Percentiles rank a stretch among this genome's conserved stretches.
phyloP scores from a whole-genome alignment of 2,113 vertebrate species.

The Bagarius yarrelli region DNA sequence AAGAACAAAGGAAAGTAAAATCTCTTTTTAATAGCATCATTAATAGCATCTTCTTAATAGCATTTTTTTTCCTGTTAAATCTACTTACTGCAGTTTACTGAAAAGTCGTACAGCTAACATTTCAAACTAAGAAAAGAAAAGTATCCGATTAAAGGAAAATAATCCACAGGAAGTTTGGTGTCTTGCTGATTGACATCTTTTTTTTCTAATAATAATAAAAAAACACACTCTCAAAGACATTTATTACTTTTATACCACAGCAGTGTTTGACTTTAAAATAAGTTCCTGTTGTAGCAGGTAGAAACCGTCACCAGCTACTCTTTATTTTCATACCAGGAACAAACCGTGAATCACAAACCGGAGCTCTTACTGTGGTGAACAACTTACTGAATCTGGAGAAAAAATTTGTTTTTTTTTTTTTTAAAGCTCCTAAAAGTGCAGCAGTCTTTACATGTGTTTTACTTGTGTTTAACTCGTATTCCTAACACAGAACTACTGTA shows the following conservation, averaged over 20 bases:
- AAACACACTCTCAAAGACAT: not conserved
- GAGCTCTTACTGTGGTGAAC: not conserved
- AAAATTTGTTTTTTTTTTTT: too few species aligned
- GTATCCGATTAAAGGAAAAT: not conserved
- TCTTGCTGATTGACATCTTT: not conserved
- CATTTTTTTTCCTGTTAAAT: too few species aligned
- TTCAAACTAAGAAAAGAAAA: not conserved
- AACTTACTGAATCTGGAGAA: not conserved
- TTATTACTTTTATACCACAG: not conserved
- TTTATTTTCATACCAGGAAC: too few species aligned
- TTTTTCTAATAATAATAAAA: not conserved
- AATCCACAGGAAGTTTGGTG: not conserved
- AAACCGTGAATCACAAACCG: not conserved
- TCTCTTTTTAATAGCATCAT: not conserved
- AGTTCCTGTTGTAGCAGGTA: not conserved
- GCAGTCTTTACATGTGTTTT: too few species aligned
- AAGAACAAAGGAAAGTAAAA: slow-evolving; percentile 1
- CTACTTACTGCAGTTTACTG: not conserved
- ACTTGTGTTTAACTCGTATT: too few species aligned
- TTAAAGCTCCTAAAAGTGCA: too few species aligned
- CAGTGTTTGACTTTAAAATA: not conserved
- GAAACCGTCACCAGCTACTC: not conserved
- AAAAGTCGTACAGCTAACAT: not conserved
- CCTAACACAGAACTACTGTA: too few species aligned
- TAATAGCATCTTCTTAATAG: slow-evolving; percentile 4